These are phyloP conservation scores for Tautogolabrus adspersus DNA, from an alignment of 2,113 vertebrate genomes.

Conservation along the genomic window DNA sequence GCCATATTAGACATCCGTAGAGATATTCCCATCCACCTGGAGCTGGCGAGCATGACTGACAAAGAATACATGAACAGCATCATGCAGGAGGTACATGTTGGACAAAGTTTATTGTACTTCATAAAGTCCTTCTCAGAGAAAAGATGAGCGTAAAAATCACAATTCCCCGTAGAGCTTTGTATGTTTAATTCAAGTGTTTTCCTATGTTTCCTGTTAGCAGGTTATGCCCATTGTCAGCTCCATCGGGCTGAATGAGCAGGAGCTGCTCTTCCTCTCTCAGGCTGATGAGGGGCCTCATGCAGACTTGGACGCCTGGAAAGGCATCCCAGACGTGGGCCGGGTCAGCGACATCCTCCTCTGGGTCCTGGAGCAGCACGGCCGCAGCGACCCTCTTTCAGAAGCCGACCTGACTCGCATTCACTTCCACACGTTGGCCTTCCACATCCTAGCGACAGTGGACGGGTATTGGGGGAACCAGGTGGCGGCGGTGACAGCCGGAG, in stretches of 20 bases:
- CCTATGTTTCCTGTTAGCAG: conserved; percentile 91
- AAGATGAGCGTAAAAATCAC: conserved; percentile 15
- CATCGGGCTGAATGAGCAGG: conserved; percentile 97
- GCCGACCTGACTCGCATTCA: conserved; percentile 93
- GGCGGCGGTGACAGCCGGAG: conserved; percentile 91
- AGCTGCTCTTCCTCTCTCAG: conserved; percentile 96
- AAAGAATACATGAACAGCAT: conserved; percentile 93
- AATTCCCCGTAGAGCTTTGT: not conserved
- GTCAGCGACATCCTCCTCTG: conserved; percentile 97
- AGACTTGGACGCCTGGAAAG: conserved; percentile 86
- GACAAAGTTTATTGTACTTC: not conserved
- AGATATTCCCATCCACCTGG: conserved; percentile 92
- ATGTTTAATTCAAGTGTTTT: conserved; percentile 46
- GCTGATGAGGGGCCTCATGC: conserved; percentile 89
- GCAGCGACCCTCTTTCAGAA: conserved; percentile 65
- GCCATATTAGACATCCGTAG: conserved; percentile 89
- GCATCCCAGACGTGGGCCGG: conserved; percentile 88
- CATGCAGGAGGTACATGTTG: conserved; percentile 91
- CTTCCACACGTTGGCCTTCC: conserved; percentile 97
- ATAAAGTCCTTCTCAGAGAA: not conserved
- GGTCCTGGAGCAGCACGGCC: conserved; percentile 91
- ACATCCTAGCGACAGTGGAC: conserved; percentile 91
- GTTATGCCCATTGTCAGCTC: conserved; percentile 95
- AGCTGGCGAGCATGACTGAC: conserved; percentile 97
- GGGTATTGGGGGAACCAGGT: conserved; percentile 95